Percentiles rank a stretch among this genome's conserved stretches.
Conservation (phyloP, 2,888 invertebrate species). For the Ormia ochracea region DNA sequence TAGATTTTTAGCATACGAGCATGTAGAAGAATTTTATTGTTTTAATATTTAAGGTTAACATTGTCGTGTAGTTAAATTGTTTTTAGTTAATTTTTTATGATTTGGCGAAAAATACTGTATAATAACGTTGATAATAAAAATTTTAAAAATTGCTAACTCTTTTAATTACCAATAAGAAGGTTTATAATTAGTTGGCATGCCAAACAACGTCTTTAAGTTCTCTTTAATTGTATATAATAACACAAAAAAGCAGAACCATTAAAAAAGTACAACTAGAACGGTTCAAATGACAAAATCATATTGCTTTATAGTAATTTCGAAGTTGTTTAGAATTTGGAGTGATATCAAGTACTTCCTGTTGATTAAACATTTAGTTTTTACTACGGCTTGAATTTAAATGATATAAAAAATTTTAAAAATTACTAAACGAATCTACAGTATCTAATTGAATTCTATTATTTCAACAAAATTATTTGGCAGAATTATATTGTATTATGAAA, state of each 20-base stretch:
- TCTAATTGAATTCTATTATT: no score
- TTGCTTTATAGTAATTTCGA: not conserved
- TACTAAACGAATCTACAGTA: no score
- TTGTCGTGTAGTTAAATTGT: conserved; percentile 44
- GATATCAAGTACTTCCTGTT: not conserved
- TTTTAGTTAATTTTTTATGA: conserved; percentile 42
- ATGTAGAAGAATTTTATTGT: conserved; percentile 21
- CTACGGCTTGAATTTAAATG: no score
- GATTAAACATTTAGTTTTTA: not conserved
- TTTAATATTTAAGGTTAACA: conserved; percentile 48
- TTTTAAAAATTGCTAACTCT: not conserved
- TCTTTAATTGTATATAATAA: not conserved
- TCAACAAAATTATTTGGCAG: no score
- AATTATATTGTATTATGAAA: no score
- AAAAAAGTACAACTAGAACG: no score
- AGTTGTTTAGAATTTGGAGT: not conserved
- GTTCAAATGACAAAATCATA: not conserved
- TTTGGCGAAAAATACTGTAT: not conserved
- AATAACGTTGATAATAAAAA: not conserved
- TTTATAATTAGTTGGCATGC: not conserved
- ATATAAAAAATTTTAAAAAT: no score
- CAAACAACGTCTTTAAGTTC: no score
- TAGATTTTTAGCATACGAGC: conserved; percentile 3
- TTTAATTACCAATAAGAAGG: not conserved
- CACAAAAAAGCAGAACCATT: not conserved